These are phyloP conservation scores for Megalurothrips usitatus DNA, from an alignment of 2,888 invertebrate genomes.

Conservation along the genomic window DNA sequence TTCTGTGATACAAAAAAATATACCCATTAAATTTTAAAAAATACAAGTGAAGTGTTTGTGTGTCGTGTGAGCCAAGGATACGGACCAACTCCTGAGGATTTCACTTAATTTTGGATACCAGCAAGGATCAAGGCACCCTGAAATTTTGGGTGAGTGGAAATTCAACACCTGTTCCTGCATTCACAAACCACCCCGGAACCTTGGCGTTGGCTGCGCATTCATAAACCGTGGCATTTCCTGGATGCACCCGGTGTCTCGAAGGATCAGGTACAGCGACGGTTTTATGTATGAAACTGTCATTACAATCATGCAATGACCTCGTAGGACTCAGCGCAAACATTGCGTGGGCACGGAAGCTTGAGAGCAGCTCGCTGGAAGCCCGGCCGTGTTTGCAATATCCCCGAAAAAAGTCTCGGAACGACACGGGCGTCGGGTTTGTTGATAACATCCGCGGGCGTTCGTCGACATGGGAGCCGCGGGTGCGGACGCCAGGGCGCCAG, in stretches of 20 bases:
- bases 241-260: not conserved
- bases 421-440: not conserved
- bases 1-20: not conserved
- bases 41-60: not conserved
- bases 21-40: not conserved
- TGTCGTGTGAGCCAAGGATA: not conserved
- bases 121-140: not conserved
- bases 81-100: not conserved
- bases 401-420: not conserved
- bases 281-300: not conserved
- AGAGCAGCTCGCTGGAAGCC: no score
- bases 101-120: conserved; percentile 16
- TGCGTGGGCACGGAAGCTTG: not conserved
- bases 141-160: not conserved
- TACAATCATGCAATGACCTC: not conserved
- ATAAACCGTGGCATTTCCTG: not conserved
- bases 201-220: not conserved
- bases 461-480: not conserved
- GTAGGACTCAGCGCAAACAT: not conserved
- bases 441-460: not conserved
- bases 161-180: not conserved
- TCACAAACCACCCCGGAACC: not conserved
- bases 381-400: no score
- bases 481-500: not conserved
- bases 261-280: not conserved